Base-by-base conservation (phyloP, 2,888 invertebrate genomes). In the Papilio demoleus region DNA sequence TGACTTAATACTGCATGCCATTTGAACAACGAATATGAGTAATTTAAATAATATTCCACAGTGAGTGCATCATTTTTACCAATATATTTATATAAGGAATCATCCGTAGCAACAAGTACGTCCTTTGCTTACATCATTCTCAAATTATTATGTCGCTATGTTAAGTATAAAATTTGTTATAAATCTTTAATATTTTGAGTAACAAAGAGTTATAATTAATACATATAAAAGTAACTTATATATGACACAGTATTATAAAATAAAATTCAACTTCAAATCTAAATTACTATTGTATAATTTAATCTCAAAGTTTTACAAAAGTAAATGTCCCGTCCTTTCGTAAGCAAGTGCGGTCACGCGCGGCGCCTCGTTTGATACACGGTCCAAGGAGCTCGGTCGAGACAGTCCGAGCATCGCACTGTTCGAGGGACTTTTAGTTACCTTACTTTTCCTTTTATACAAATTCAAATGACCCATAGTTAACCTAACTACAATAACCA, bases 361-460 rank as follows among this genome's bases (percentile, higher is more conserved):
- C 72, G 77, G 76, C 79, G 82, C 79, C 76, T 78, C 74, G 72
- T 70, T 76, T 76, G 77, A 75, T 81, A 75, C 80, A 79, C 79
- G 79, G 75, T 77, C 73, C 76, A 78, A 78, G 78, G 77, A 75
- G 74, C 72, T 68, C 75, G 70, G 72, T 70, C 65, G 65, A 69
- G 69, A 69, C 69, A 69, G 69, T 40, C 67, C 66, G 68, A 60
- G 67, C 65, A 67, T 56, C 68, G 31, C 53, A 45, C 59, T 53
- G 61, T 53, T 42, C 56, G 56, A 65, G 50, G 60, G 68, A 56
- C 47, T 45, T 14, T 38, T 53, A 53, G 56, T 61, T 62, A 62
- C 34, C 6, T 45, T 19, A 2, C 40, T 31, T 59, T 59, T 0
- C 3, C 12, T 59, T 59, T 60, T 40, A 60, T 40, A 24, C n/a